A percentile compares a stretch with the other conserved stretches of the same genome.
Evolutionary conservation across 2,797 vertebrate genomes (phyloP).

Genomic region (Forpus xanthops): DNA sequence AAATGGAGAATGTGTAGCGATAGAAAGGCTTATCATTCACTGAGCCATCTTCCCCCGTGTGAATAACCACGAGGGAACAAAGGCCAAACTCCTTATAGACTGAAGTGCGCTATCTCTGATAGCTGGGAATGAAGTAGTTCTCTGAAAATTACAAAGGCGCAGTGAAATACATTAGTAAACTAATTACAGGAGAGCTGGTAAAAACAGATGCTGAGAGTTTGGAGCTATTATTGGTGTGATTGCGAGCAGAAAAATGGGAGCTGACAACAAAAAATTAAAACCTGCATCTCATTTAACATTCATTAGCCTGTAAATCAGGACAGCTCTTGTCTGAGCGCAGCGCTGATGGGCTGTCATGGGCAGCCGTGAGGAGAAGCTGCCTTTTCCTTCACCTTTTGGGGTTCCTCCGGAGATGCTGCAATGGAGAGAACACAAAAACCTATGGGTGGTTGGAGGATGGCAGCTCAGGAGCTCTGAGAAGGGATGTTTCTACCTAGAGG

Average conservation of each 20-base stretch:
- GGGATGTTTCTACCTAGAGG: not conserved
- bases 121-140: constrained; percentile 63
- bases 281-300: constrained; percentile 60
- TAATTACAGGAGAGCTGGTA: constrained; percentile 61
- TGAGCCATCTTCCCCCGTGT: constrained; percentile 63
- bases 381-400: not conserved
- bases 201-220: constrained; percentile 79
- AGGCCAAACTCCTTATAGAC: constrained; percentile 70
- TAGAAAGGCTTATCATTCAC: constrained; percentile 69
- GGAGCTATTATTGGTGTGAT: constrained; percentile 83
- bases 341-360: constrained; percentile 3
- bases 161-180: constrained; percentile 56
- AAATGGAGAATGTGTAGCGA: constrained; percentile 56
- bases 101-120: constrained; percentile 52
- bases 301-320: constrained; percentile 58
- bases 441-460: not conserved
- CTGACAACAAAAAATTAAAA: constrained; percentile 60
- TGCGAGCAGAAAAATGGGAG: constrained; percentile 65
- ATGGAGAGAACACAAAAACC: rapidly evolving
- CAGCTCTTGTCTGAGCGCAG: not conserved
- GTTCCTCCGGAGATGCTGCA: not conserved
- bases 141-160: constrained; percentile 55
- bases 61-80: constrained; percentile 70
- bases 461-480: not conserved
- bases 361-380: not conserved